These are phyloP conservation scores for Rhodophaea formosa DNA, from an alignment of 2,888 invertebrate genomes.

Conservation along the genomic window DNA sequence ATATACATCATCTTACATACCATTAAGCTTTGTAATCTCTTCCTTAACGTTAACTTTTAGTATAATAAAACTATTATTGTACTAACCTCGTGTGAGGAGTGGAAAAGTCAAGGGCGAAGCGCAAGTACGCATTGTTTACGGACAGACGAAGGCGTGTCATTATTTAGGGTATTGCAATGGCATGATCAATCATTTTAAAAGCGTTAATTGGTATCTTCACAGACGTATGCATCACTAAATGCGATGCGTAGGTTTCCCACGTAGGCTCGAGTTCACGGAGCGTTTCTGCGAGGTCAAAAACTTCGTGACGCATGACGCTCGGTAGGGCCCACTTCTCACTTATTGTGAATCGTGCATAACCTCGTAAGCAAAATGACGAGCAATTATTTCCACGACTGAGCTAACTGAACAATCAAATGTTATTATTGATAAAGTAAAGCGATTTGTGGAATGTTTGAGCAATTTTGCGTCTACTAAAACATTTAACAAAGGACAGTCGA, in stretches of 20 bases:
- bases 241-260: conserved; percentile 32
- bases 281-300: conserved; percentile 37
- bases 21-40: conserved; percentile 37
- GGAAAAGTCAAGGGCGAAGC: conserved; percentile 64
- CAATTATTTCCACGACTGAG: conserved; percentile 42
- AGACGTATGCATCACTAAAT: conserved; percentile 26
- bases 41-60: conserved; percentile 45
- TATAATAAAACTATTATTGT: conserved; percentile 50
- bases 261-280: conserved; percentile 21
- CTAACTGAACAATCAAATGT: conserved; percentile 30
- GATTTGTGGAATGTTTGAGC: conserved; percentile 35
- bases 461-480: conserved; percentile 38
- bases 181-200: conserved; percentile 39
- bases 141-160: conserved; percentile 35
- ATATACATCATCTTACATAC: conserved; percentile 24
- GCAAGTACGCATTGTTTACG: conserved; percentile 54
- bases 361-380: conserved; percentile 44
- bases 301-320: conserved; percentile 37
- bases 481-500: conserved; percentile 37
- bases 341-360: conserved; percentile 42
- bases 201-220: conserved; percentile 46
- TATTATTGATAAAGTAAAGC: conserved; percentile 29
- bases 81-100: conserved; percentile 48
- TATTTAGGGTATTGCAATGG: conserved; percentile 24
- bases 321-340: conserved; percentile 33